Evolutionary conservation across 2,888 invertebrate species (phyloP).

Genomic region (Junonia oenone): DNA sequence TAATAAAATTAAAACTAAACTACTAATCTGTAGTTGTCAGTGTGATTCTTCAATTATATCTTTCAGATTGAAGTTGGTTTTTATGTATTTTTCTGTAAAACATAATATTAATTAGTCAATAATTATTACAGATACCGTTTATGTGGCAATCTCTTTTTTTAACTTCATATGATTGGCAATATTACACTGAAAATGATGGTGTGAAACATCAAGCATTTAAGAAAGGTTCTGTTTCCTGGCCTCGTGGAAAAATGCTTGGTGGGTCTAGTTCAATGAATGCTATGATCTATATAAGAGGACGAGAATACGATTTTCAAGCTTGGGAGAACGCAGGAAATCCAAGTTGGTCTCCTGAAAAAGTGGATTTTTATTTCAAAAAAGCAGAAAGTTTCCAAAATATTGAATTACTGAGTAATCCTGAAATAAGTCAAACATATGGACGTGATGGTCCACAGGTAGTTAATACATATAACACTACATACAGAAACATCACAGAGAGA

Average conservation of each 20-base stretch:
- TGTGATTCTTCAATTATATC: background rate
- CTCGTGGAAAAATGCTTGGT: constrained; percentile 82
- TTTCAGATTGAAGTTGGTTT: no score
- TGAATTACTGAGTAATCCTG: constrained; percentile 33
- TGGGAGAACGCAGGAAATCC: constrained; percentile 76
- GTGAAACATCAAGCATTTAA: constrained; percentile 84
- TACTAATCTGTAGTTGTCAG: no score
- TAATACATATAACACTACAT: constrained; percentile 62
- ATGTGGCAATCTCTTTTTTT: constrained; percentile 37
- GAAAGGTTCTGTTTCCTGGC: constrained; percentile 72
- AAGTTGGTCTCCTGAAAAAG: constrained; percentile 76
- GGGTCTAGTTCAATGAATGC: constrained; percentile 78
- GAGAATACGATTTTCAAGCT: constrained; percentile 62
- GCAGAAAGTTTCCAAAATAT: constrained; percentile 65
- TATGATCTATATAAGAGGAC: constrained; percentile 78
- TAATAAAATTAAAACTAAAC: no score
- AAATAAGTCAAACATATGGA: constrained; percentile 43
- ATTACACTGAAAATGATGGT: constrained; percentile 87
- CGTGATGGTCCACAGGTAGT: no score
- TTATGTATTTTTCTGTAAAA: no score
- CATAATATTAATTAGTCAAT: no score
- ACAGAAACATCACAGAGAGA: constrained; percentile 44
- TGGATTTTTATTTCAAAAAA: constrained; percentile 68
- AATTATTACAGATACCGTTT: constrained; percentile 39
- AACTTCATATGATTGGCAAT: constrained; percentile 86